These are phyloP conservation scores for Pipistrellus kuhlii DNA, from an alignment of 2,797 vertebrate genomes.

Conservation along the genomic window DNA sequence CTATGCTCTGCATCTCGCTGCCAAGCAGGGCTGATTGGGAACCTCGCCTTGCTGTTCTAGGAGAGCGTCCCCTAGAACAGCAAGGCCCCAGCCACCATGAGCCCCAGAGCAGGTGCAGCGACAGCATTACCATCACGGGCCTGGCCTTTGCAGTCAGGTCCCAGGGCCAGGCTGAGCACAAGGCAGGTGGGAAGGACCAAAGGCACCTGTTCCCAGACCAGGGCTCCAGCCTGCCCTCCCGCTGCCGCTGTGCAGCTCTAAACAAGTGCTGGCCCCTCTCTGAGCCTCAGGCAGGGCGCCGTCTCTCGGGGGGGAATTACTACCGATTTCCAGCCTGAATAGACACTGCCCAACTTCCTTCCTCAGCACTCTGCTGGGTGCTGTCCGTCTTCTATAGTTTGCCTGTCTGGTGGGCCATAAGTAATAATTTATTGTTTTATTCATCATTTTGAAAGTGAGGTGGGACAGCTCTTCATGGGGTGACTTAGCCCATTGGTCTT, in stretches of 20 bases:
- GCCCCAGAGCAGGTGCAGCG: not conserved
- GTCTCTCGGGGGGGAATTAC: not conserved
- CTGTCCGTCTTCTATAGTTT: not conserved
- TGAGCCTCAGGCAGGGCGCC: not conserved
- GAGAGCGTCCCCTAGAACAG: not conserved
- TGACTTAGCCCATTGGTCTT: not conserved
- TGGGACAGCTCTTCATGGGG: not conserved
- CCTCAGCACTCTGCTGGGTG: not conserved
- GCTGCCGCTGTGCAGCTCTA: not conserved
- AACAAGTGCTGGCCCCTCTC: not conserved
- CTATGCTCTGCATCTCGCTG: not conserved
- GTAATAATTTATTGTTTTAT: not conserved
- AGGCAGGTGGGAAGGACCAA: not conserved
- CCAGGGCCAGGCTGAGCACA: not conserved
- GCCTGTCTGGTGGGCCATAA: not conserved
- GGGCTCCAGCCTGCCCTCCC: not conserved
- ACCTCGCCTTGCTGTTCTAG: not conserved
- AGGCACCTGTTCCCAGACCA: not conserved
- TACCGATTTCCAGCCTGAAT: not conserved
- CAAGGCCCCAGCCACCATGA: not conserved
- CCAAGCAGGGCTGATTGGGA: not conserved
- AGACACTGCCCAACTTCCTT: not conserved
- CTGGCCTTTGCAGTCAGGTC: not conserved
- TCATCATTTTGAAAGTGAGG: not conserved
- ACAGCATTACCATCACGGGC: not conserved